Evolutionary conservation across 2,888 invertebrate genomes (phyloP).

Genomic region (Petrolisthes cinctipes): DNA sequence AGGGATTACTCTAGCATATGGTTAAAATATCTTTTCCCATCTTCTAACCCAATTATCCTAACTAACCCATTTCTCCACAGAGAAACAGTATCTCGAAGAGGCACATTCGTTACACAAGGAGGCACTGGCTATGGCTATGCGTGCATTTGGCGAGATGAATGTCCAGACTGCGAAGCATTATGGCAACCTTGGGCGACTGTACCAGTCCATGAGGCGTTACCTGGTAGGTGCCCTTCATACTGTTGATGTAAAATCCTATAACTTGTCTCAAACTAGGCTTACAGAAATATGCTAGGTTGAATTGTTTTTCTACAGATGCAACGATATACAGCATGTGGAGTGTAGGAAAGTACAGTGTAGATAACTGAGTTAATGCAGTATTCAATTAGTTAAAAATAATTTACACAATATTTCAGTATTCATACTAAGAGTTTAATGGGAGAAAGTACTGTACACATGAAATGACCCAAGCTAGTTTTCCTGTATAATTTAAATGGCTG

Average conservation of each 20-base stretch:
- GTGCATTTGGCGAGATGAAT: constrained; percentile 91
- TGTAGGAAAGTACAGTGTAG: too few species aligned
- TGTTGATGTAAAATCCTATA: constrained; percentile 20
- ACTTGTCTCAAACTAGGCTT: constrained; percentile 20
- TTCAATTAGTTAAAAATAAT: too few species aligned
- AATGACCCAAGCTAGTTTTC: too few species aligned
- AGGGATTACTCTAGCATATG: too few species aligned
- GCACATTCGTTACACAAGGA: constrained; percentile 87
- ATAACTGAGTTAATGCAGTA: too few species aligned
- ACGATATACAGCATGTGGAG: background rate
- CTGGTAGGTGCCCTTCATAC: constrained; percentile 72
- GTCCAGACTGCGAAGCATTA: constrained; percentile 97
- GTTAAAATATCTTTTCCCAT: too few species aligned
- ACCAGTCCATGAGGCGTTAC: constrained; percentile 92
- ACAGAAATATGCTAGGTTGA: background rate
- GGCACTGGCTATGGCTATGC: constrained; percentile 82
- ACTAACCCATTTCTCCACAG: constrained; percentile 68
- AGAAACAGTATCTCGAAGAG: constrained; percentile 78
- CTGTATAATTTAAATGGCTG: too few species aligned
- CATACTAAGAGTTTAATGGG: too few species aligned
- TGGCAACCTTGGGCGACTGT: constrained; percentile 92
- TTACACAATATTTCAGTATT: too few species aligned
- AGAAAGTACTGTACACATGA: too few species aligned
- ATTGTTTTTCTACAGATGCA: background rate
- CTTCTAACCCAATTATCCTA: too few species aligned